These are phyloP conservation scores for Alaudala cheleensis DNA, from an alignment of 2,113 vertebrate genomes.

Conservation along the genomic window DNA sequence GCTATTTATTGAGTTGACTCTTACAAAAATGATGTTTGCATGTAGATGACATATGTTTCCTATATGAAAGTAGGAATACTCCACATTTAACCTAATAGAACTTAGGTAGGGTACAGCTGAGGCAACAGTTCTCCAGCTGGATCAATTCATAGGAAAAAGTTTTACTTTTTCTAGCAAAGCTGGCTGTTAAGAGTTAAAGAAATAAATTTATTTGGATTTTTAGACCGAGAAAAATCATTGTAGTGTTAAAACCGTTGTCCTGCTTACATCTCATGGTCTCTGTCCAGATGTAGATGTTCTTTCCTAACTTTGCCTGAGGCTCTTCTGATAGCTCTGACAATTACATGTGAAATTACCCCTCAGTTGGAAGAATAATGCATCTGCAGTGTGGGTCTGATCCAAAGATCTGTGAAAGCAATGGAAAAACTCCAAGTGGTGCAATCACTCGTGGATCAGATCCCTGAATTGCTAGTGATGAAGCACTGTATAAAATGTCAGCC, in stretches of 20 bases:
- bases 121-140: neutral
- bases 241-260: neutral
- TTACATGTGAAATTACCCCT: neutral
- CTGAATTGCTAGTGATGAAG: constrained; percentile 5
- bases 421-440: neutral
- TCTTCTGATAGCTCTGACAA: neutral
- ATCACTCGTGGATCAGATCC: neutral
- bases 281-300: neutral
- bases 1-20: too few relatives aligned
- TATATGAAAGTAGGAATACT: neutral
- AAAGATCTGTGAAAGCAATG: neutral
- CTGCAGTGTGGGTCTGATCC: neutral
- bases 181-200: neutral
- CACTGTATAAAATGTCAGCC: neutral
- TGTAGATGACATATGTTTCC: neutral
- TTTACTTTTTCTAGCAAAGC: neutral
- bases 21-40: neutral
- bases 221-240: neutral
- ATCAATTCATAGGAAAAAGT: neutral
- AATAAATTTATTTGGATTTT: neutral
- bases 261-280: neutral
- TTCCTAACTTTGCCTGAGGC: neutral
- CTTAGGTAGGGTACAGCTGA: neutral
- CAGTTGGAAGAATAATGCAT: neutral
- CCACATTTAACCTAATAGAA: neutral